Evolutionary conservation across 1,140 invertebrate species (phyloP), one percentile per base, ranked within the genome.

Genomic region (Lepeophtheirus salmonis): DNA sequence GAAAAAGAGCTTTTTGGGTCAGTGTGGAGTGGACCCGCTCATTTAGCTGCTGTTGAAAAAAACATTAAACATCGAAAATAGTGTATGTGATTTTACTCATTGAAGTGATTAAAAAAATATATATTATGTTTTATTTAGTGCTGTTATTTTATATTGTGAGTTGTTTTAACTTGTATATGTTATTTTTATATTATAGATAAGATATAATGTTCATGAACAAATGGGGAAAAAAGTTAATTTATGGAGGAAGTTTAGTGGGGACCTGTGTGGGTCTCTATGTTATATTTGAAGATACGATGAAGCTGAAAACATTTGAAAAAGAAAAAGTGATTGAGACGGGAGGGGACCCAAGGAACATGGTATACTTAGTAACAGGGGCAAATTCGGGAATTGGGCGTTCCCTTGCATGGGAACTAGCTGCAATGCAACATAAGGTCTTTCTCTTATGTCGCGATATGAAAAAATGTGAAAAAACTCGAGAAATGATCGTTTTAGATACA

Each of bases 401-500:
- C n/a, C 20, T 24, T n/a, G 52, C 52, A 14, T 54, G 3, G 18
- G 23, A 20, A 2, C 17, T 54, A 20, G 52, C 52, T 23, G 13
- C 20, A 54, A n/a, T 24, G 13, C 18, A 24, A 3, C n/a, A 20
- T 23, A 57, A 57, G 26, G 55, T 57, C 30, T 57, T 24, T n/a
- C 21, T 57, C 20, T 14, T 30, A 14, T 57, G 55, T 16, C 22
- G 55, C 3, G 26, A 57, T n/a, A 57, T 57, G 55, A 18, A 24
- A 14, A 24, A 25, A 17, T 57, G 55, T 57, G 55, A 57, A 57
- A 57, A 2, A 2, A 18, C 55, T 13, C 22, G 55, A n/a, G 16
- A 25, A 18, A 25, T 17, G 21, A 57, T 57, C 16, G 55, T 57
- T 3, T 18, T 57, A 17, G 22, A 20, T 17, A 57, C 22, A 12